Evolutionary conservation across 2,113 vertebrate species (phyloP).

Genomic region (Carollia perspicillata): DNA sequence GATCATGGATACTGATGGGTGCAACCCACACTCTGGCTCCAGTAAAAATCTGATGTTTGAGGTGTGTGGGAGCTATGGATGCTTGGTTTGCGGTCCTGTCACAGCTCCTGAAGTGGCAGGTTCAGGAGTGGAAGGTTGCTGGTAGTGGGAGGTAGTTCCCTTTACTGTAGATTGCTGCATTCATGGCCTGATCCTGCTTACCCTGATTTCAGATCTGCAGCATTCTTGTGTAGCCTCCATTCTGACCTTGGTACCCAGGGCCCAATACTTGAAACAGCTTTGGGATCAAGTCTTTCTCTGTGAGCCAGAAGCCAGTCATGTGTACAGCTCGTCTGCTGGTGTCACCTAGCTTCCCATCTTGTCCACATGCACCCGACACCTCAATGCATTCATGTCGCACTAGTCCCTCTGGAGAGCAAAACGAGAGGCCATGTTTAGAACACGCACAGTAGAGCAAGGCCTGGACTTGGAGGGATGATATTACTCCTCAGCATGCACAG

Average conservation of each 20-base stretch:
- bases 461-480: too few relatives aligned
- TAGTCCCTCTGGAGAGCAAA: conserved; percentile 58
- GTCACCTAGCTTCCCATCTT: conserved; percentile 92
- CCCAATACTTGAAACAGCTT: conserved; percentile 95
- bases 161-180: conserved; percentile 94
- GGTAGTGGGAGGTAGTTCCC: conserved; percentile 92
- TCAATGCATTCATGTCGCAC: conserved; percentile 93
- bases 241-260: conserved; percentile 85
- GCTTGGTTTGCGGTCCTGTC: conserved; percentile 79
- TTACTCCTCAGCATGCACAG: too few relatives aligned
- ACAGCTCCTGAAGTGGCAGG: conserved; percentile 90
- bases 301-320: conserved; percentile 94
- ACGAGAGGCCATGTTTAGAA: too few relatives aligned
- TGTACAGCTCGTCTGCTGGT: conserved; percentile 90
- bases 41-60: conserved; percentile 25
- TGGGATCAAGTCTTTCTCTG: conserved; percentile 94
- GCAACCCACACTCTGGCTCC: neutral
- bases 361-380: conserved; percentile 87
- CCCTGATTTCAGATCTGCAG: conserved; percentile 88
- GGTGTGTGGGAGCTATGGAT: neutral
- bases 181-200: conserved; percentile 87
- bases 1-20: neutral
- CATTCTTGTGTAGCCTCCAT: conserved; percentile 86
- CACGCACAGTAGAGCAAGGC: too few relatives aligned
- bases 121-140: conserved; percentile 89